phyloP scores from a whole-genome alignment of 2,797 vertebrate genomes.

The Hephaestus fuliginosus region DNA sequence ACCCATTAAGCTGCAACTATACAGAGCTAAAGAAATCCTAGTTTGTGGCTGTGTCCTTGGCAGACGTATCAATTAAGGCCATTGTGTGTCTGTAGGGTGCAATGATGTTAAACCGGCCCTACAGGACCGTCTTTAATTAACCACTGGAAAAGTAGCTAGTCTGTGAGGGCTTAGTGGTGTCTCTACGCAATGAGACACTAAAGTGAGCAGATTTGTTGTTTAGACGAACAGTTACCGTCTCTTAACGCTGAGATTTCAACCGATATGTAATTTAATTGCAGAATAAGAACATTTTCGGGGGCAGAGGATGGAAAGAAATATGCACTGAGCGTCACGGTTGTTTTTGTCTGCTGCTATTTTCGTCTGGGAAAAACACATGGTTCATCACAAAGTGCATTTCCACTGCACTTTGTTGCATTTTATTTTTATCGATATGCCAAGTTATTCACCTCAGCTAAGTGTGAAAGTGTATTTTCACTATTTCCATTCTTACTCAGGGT shows the following conservation, averaged over 20 bases:
- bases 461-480: neutral
- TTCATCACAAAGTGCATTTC: neutral
- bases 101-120: conserved; percentile 35
- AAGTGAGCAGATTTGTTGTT: neutral
- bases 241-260: neutral
- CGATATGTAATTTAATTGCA: neutral
- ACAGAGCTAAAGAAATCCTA: neutral
- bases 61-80: conserved; percentile 43
- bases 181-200: neutral
- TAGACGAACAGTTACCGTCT: neutral
- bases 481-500: neutral
- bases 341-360: too few relatives aligned
- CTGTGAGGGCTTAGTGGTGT: neutral
- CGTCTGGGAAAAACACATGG: too few relatives aligned
- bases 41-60: conserved; percentile 1
- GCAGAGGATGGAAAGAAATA: neutral
- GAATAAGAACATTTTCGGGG: neutral
- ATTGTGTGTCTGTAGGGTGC: conserved; percentile 33
- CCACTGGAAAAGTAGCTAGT: neutral
- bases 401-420: neutral
- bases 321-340: neutral
- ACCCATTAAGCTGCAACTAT: conserved; percentile 15
- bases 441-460: too few relatives aligned
- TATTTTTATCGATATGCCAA: neutral
- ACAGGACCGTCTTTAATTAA: conserved; percentile 44